Conservation (phyloP, 2,888 invertebrate species). For the Lithophane leautieri region DNA sequence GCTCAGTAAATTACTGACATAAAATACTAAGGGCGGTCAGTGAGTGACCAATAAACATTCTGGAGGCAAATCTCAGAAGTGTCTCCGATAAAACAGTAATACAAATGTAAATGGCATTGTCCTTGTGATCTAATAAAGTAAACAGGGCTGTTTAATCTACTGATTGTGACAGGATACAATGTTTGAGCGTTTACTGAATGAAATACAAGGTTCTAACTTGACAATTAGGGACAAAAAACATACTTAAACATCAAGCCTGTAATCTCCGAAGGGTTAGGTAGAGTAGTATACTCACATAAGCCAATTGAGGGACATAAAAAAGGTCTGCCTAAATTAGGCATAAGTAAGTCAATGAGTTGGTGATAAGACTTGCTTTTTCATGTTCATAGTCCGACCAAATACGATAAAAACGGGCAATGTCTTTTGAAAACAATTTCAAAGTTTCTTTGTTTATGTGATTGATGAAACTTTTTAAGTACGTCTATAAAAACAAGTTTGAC, state of each 20-base stretch:
- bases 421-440: slow-evolving; percentile 3
- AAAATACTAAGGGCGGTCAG: slow-evolving; percentile 56
- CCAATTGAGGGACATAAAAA: background rate
- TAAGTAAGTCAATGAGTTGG: background rate
- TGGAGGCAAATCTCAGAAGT: slow-evolving; percentile 48
- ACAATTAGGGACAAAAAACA: background rate
- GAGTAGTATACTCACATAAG: background rate
- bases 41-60: slow-evolving; percentile 49
- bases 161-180: slow-evolving; percentile 28
- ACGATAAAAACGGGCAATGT: background rate
- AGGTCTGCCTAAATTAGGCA: background rate
- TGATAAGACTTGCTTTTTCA: background rate
- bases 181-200: slow-evolving; percentile 7
- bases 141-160: slow-evolving; percentile 29
- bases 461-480: slow-evolving; percentile 6
- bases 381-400: background rate
- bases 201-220: background rate
- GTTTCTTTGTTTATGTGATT: slow-evolving; percentile 19
- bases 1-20: slow-evolving; percentile 28
- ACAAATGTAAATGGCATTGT: slow-evolving; percentile 43
- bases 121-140: slow-evolving; percentile 39
- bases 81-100: slow-evolving; percentile 46
- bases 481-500: slow-evolving; percentile 21
- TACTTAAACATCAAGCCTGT: background rate
- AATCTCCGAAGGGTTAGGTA: background rate